Evolutionary conservation across 2,888 invertebrate species (phyloP).

Genomic region (Ophioninae sp.): DNA sequence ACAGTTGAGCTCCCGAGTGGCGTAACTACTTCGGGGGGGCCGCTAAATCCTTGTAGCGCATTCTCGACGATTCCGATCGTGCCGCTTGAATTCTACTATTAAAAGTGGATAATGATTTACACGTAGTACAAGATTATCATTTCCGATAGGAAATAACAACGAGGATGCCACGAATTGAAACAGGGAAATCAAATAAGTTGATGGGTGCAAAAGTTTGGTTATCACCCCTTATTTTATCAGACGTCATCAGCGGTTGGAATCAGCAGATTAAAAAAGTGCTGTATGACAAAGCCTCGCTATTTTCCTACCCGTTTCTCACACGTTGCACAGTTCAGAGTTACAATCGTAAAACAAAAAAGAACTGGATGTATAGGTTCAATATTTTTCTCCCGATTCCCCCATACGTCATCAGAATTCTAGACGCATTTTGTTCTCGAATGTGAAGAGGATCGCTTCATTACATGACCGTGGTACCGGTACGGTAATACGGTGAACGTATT

Average conservation of each 20-base stretch:
- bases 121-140: conserved; percentile 20
- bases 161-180: conserved; percentile 1
- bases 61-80: conserved; percentile 55
- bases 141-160: conserved; percentile 21
- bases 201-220: background rate
- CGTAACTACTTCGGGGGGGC: conserved; percentile 45
- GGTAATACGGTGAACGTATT: conserved; percentile 78
- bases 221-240: background rate
- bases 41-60: conserved; percentile 43
- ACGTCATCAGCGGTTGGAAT: conserved; percentile 11
- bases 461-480: conserved; percentile 33
- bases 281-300: background rate
- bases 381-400: background rate
- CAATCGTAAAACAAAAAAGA: background rate
- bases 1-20: conserved; percentile 48
- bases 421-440: conserved; percentile 10
- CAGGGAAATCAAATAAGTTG: background rate
- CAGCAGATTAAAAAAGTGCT: background rate
- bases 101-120: conserved; percentile 42
- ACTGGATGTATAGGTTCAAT: background rate
- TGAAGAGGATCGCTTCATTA: conserved; percentile 36
- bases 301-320: background rate
- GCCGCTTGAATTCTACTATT: conserved; percentile 49
- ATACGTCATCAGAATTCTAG: conserved; percentile 21
- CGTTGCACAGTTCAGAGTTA: conserved; percentile 3